These are phyloP conservation scores for Ormyrus labotus DNA, from an alignment of 2,888 invertebrate species.

Conservation along the genomic window DNA sequence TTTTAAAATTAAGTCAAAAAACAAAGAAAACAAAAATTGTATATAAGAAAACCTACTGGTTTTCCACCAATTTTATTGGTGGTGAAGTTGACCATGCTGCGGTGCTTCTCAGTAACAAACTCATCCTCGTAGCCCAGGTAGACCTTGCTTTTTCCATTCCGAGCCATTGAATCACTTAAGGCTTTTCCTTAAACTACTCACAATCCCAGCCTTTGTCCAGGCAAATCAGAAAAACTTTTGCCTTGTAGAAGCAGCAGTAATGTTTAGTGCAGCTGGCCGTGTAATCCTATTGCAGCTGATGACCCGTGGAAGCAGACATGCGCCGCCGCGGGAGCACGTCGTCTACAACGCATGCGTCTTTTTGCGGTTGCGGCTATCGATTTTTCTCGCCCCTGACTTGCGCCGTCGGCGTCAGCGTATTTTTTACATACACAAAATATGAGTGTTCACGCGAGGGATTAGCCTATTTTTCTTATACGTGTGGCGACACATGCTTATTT, in stretches of 20 bases:
- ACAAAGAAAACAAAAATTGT: not conserved
- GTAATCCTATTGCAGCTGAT: conserved; percentile 57
- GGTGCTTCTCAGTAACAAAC: conserved; percentile 83
- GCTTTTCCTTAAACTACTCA: no score
- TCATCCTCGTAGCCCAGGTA: conserved; percentile 90
- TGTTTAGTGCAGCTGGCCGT: conserved; percentile 16
- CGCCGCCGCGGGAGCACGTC: conserved; percentile 57
- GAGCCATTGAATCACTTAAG: conserved; percentile 67
- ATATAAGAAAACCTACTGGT: conserved; percentile 69
- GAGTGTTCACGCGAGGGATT: no score
- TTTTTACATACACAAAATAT: no score
- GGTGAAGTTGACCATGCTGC: conserved; percentile 81
- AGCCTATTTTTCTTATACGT: no score
- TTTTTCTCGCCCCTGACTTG: conserved; percentile 56
- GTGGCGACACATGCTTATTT: no score
- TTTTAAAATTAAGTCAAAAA: not conserved
- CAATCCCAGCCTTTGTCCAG: no score
- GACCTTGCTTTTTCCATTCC: conserved; percentile 79
- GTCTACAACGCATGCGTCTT: conserved; percentile 64
- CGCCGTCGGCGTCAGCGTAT: no score
- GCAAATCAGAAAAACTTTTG: no score
- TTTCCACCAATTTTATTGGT: conserved; percentile 90
- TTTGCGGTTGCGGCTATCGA: conserved; percentile 62
- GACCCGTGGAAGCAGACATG: conserved; percentile 61
- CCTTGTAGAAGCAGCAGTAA: not conserved